A percentile compares a stretch with the other conserved stretches of the same genome.
These are phyloP conservation scores for Bubo bubo DNA, from an alignment of 2,113 vertebrate species.

Conservation along the genomic window DNA sequence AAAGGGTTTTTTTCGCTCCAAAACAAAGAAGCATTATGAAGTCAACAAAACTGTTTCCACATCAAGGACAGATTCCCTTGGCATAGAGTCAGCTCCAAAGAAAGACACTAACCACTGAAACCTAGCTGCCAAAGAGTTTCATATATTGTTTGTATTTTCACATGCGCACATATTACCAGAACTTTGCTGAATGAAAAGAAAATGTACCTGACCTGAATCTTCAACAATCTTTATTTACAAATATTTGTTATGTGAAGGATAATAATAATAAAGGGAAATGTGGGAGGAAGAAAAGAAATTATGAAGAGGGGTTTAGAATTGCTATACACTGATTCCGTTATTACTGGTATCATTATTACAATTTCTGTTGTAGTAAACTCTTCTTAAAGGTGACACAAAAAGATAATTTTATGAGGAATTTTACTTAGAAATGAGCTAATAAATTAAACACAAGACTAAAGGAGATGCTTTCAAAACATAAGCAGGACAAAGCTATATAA, in stretches of 20 bases:
- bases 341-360: background rate
- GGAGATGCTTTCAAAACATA: background rate
- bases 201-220: background rate
- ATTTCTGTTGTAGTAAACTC: background rate
- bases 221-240: background rate
- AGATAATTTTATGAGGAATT: background rate
- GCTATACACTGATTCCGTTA: background rate
- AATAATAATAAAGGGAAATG: background rate
- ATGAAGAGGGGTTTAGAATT: background rate
- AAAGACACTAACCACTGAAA: background rate
- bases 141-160: background rate
- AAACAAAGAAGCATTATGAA: slow-evolving; percentile 48
- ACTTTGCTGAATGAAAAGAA: background rate
- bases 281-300: background rate
- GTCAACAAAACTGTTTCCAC: slow-evolving; percentile 17
- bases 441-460: background rate
- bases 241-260: background rate
- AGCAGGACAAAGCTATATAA: background rate
- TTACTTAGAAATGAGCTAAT: background rate
- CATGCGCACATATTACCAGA: background rate
- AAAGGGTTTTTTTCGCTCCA: background rate
- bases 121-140: background rate
- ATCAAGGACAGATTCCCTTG: slow-evolving; percentile 7
- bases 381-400: background rate
- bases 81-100: background rate